Percentiles rank a stretch among this genome's conserved stretches.
phyloP scores from a whole-genome alignment of 2,113 vertebrate species.

The Oryctolagus cuniculus region mOryCun1.1 NC_091440.1:58736501-58737000 shows the following conservation, averaged over 20 bases:
- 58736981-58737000: neutral
- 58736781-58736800: neutral
- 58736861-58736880: neutral
- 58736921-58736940: neutral
- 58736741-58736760: neutral
- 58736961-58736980: neutral
- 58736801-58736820: neutral
- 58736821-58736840: neutral
- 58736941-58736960: neutral
- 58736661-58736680: neutral
- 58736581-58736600: slow-evolving; percentile 55
- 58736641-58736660: neutral
- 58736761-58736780: slow-evolving; percentile 43
- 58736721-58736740: neutral
- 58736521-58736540: slow-evolving; percentile 66
- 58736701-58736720: neutral
- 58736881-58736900: neutral
- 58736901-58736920: neutral
- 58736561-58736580: slow-evolving; percentile 60
- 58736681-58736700: fast-evolving
- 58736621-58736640: neutral
- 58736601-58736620: slow-evolving; percentile 30
- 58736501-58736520: slow-evolving; percentile 68
- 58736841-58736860: neutral
- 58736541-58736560: slow-evolving; percentile 64